Conservation (phyloP, 2,797 vertebrate genomes). For the Heteromormyrus szaboi region DNA sequence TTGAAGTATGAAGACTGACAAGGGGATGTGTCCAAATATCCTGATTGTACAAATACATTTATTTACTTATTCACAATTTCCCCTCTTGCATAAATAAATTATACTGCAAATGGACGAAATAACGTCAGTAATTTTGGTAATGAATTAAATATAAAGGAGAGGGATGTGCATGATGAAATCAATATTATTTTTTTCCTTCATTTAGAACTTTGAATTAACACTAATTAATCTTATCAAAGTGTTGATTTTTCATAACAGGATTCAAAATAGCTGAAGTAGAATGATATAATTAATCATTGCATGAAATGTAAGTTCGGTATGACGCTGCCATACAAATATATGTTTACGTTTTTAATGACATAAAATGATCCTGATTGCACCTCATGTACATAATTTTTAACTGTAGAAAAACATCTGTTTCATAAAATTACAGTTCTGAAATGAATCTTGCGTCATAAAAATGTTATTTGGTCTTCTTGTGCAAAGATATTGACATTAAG, state of each 20-base stretch:
- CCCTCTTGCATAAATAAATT: not conserved
- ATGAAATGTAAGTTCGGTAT: not conserved
- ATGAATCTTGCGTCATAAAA: not conserved
- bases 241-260: not conserved
- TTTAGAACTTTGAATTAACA: not conserved
- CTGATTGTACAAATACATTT: not conserved
- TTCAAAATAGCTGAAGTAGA: not conserved
- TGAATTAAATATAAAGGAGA: constrained; percentile 1
- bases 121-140: not conserved
- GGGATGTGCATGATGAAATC: not conserved
- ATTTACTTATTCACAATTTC: not conserved
- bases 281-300: not conserved
- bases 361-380: not conserved
- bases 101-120: not conserved
- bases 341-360: not conserved
- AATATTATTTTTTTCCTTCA: not conserved
- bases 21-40: not conserved
- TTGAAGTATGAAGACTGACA: not conserved
- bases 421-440: not conserved
- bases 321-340: not conserved
- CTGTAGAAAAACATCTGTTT: not conserved
- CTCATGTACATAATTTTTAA: not conserved
- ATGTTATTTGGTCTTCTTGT: not conserved
- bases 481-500: not conserved
- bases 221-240: not conserved